A percentile compares a stretch with the other conserved stretches of the same genome.
These are phyloP conservation scores for Melanotaenia trifasciata DNA, from an alignment of 2,797 vertebrate species.

Conservation along the genomic window DNA sequence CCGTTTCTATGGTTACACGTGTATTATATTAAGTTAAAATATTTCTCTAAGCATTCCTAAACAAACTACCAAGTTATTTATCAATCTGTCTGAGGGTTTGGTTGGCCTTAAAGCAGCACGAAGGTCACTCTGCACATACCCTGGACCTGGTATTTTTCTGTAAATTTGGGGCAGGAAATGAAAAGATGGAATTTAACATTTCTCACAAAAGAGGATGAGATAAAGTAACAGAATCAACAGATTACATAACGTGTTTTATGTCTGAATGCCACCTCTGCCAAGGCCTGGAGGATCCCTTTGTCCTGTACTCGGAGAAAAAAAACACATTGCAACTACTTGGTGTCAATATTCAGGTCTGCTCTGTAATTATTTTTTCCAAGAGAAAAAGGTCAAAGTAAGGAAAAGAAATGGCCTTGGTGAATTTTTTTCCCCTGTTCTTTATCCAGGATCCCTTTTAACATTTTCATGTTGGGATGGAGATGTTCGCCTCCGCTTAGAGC, in stretches of 20 bases:
- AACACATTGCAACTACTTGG: not conserved
- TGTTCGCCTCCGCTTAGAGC: slow-evolving; percentile 46
- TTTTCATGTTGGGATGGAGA: slow-evolving; percentile 39
- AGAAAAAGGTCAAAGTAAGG: slow-evolving; percentile 6
- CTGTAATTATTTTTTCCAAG: slow-evolving; percentile 19
- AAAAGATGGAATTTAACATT: slow-evolving; percentile 36
- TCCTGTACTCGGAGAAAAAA: not conserved
- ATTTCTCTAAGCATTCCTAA: slow-evolving; percentile 30
- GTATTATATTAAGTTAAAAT: slow-evolving; percentile 50
- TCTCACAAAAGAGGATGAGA: slow-evolving; percentile 11
- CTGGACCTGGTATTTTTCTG: not conserved
- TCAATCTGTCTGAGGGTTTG: slow-evolving; percentile 26
- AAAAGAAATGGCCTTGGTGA: not conserved
- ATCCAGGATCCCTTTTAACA: not conserved
- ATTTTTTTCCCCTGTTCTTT: not conserved
- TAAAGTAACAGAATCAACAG: slow-evolving; percentile 13
- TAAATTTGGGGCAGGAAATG: slow-evolving; percentile 7
- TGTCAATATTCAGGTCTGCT: slow-evolving; percentile 4
- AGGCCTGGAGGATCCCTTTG: slow-evolving; percentile 9
- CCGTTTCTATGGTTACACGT: slow-evolving; percentile 61
- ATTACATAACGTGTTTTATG: slow-evolving; percentile 1
- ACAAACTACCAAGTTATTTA: slow-evolving; percentile 45
- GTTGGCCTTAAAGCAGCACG: slow-evolving; percentile 20
- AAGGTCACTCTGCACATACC: slow-evolving; percentile 39
- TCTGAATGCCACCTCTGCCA: not conserved